Evolutionary conservation across 1,140 invertebrate genomes (phyloP).

Genomic region (Trachymyrmex cornetzi): DNA sequence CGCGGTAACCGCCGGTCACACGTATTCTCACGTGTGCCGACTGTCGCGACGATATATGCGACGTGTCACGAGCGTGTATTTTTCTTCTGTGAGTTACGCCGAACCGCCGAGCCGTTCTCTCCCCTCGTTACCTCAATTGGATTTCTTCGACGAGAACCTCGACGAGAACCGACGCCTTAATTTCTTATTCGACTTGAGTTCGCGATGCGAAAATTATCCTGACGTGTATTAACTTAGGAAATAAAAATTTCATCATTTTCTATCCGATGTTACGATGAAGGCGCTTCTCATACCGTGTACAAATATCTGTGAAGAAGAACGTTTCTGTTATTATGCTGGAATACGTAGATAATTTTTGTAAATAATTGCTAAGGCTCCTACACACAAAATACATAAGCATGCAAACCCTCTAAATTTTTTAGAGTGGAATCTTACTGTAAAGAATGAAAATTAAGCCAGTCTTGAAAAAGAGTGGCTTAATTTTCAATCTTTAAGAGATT

Average conservation of each 20-base stretch:
- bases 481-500: too few species aligned
- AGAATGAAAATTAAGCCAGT: too few species aligned
- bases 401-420: too few species aligned
- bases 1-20: conserved; percentile 67
- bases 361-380: background rate
- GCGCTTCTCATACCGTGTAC: background rate
- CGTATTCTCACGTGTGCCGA: conserved; percentile 65
- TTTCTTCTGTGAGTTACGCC: conserved; percentile 7
- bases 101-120: conserved; percentile 35
- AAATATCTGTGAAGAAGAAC: background rate
- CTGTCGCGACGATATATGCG: conserved; percentile 54
- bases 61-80: conserved; percentile 60
- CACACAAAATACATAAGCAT: too few species aligned
- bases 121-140: conserved; percentile 45
- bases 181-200: background rate
- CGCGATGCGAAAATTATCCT: background rate
- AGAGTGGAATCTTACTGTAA: too few species aligned
- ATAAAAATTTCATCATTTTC: background rate
- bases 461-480: too few species aligned
- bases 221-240: background rate
- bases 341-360: background rate
- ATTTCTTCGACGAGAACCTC: conserved; percentile 9
- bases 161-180: background rate
- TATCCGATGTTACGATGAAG: background rate
- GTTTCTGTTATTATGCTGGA: background rate